phyloP scores from a whole-genome alignment of 2,888 invertebrate species.

The Lobophora halterata region DNA sequence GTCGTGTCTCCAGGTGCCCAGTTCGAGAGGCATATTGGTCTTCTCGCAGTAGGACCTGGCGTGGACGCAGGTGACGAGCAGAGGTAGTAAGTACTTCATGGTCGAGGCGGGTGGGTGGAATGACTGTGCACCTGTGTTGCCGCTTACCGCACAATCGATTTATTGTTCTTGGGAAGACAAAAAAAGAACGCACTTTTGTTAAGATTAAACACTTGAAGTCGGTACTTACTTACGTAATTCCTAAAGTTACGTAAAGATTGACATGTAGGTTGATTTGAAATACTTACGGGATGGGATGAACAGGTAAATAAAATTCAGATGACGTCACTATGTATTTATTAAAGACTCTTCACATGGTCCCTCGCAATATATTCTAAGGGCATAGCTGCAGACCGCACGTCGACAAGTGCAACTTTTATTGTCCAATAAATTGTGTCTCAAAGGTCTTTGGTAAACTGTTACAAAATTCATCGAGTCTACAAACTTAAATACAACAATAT shows the following conservation, averaged over 20 bases:
- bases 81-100: constrained; percentile 37
- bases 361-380: constrained; percentile 41
- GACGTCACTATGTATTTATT: constrained; percentile 60
- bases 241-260: not conserved
- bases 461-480: constrained; percentile 28
- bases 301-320: constrained; percentile 35
- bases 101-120: constrained; percentile 22
- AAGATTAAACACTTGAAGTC: no score
- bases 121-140: constrained; percentile 21
- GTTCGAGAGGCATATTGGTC: constrained; percentile 53
- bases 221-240: no score
- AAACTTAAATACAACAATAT: constrained; percentile 31
- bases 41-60: constrained; percentile 51
- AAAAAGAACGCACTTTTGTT: no score
- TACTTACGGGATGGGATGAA: no score
- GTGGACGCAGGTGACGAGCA: constrained; percentile 28
- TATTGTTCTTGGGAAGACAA: no score
- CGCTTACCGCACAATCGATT: constrained; percentile 30
- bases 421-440: constrained; percentile 23
- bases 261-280: not conserved
- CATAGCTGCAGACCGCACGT: constrained; percentile 18
- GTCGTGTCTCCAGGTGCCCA: constrained; percentile 52
- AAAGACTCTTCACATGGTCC: constrained; percentile 52
- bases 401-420: constrained; percentile 10
- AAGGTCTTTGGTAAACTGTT: constrained; percentile 47